These are phyloP conservation scores for Pseudopipra pipra DNA, from an alignment of 2,113 vertebrate species.

Conservation along the genomic window DNA sequence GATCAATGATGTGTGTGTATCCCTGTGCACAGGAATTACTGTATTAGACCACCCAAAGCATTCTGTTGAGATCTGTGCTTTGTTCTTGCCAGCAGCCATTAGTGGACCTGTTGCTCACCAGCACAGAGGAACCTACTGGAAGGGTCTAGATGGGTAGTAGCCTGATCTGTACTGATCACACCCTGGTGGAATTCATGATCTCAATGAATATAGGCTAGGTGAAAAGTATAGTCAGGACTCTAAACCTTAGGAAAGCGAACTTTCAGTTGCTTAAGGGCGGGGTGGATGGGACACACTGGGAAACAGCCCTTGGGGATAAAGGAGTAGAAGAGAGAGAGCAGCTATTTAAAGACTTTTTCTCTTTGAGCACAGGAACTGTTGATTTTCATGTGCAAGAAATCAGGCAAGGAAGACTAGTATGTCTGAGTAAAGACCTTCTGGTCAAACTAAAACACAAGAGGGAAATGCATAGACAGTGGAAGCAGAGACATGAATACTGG, in stretches of 20 bases:
- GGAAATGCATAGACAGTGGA: background rate
- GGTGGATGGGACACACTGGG: background rate
- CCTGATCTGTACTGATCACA: background rate
- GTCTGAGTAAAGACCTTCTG: background rate
- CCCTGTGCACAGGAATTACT: background rate
- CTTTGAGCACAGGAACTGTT: background rate
- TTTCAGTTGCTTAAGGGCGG: background rate
- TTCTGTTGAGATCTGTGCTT: background rate
- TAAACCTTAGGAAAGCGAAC: background rate
- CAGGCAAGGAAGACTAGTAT: accelerated
- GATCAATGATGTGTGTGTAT: accelerated
- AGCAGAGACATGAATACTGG: background rate
- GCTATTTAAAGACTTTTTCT: background rate
- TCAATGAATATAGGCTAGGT: background rate
- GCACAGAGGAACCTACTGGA: background rate
- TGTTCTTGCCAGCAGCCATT: background rate
- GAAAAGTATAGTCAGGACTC: background rate
- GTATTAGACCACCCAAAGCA: background rate
- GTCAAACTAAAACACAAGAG: background rate
- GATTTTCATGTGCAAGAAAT: background rate
- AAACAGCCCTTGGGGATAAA: background rate
- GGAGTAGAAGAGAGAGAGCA: background rate
- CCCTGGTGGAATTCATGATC: background rate
- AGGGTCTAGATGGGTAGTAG: background rate
- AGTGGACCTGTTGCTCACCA: background rate